Evolutionary conservation across 2,113 vertebrate species (phyloP).

Genomic region (Xenopus borealis): DNA sequence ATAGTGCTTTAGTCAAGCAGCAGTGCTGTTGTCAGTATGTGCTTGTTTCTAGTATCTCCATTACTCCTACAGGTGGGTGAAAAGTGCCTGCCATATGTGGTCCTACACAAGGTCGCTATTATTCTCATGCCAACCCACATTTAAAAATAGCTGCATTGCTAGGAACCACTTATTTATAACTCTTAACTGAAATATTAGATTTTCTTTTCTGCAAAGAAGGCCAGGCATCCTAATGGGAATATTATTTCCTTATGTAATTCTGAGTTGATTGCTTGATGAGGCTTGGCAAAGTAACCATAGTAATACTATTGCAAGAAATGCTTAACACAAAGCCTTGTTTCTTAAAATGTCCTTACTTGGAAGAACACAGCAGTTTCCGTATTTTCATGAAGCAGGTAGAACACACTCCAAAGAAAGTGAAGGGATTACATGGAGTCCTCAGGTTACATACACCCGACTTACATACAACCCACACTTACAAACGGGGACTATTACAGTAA

Average conservation of each 20-base stretch:
- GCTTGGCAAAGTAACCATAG: too few relatives aligned
- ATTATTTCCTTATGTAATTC: not conserved
- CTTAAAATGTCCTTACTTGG: too few relatives aligned
- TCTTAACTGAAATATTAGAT: not conserved
- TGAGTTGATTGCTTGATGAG: too few relatives aligned
- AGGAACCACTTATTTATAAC: slow-evolving; percentile 27
- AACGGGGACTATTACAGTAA: too few relatives aligned
- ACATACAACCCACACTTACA: too few relatives aligned
- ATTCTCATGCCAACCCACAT: slow-evolving; percentile 39
- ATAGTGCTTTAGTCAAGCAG: slow-evolving; percentile 16
- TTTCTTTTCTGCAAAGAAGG: not conserved
- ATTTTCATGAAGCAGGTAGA: too few relatives aligned
- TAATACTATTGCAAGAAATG: too few relatives aligned
- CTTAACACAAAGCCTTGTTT: too few relatives aligned
- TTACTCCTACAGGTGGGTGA: slow-evolving; percentile 28
- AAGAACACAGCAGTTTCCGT: too few relatives aligned
- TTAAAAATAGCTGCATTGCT: slow-evolving; percentile 45
- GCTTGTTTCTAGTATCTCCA: slow-evolving; percentile 30
- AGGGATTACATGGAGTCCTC: too few relatives aligned
- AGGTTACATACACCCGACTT: too few relatives aligned
- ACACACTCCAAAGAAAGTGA: too few relatives aligned
- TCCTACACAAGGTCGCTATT: slow-evolving; percentile 40
- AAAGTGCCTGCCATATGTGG: slow-evolving; percentile 36
- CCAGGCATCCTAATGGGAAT: not conserved
- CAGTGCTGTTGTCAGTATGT: slow-evolving; percentile 29